A percentile compares a stretch with the other conserved stretches of the same genome.
These are phyloP conservation scores for Pomatorhinus ruficollis DNA, from an alignment of 2,113 vertebrate genomes.

Conservation along the genomic window DNA sequence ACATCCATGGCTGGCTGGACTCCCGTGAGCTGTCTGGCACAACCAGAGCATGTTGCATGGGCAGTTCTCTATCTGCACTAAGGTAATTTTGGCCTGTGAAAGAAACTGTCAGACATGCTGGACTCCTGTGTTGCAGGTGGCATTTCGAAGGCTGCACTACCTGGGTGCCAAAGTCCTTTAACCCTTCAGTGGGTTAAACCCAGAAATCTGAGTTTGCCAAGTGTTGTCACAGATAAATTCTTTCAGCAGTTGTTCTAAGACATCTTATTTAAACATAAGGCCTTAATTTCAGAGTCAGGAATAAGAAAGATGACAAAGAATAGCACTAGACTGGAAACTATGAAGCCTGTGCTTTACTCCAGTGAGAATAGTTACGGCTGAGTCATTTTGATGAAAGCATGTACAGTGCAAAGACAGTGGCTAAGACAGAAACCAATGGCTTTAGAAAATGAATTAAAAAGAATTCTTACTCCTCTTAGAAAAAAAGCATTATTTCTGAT, in stretches of 20 bases:
- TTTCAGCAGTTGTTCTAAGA: not conserved
- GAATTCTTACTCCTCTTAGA: not conserved
- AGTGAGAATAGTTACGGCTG: not conserved
- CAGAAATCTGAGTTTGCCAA: not conserved
- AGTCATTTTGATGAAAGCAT: conserved; percentile 24
- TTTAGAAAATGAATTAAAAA: not conserved
- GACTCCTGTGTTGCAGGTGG: not conserved
- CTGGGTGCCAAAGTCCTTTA: not conserved
- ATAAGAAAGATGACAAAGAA: conserved; percentile 39
- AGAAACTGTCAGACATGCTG: not conserved
- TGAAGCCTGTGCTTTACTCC: not conserved
- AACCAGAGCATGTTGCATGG: not conserved
- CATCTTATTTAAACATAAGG: conserved; percentile 17
- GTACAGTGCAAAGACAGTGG: not conserved
- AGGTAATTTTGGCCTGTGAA: not conserved
- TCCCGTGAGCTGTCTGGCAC: not conserved
- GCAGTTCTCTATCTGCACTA: not conserved
- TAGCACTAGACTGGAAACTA: conserved; percentile 6
- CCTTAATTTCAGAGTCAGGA: conserved; percentile 34
- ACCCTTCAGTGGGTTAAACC: not conserved
- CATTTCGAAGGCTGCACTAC: not conserved
- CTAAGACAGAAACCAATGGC: not conserved
- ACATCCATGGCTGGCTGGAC: not conserved
- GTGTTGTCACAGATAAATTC: not conserved
- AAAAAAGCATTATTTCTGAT: not conserved